These are phyloP conservation scores for Neodiprion fabricii DNA, from an alignment of 1,140 invertebrate species.

Conservation along the genomic window DNA sequence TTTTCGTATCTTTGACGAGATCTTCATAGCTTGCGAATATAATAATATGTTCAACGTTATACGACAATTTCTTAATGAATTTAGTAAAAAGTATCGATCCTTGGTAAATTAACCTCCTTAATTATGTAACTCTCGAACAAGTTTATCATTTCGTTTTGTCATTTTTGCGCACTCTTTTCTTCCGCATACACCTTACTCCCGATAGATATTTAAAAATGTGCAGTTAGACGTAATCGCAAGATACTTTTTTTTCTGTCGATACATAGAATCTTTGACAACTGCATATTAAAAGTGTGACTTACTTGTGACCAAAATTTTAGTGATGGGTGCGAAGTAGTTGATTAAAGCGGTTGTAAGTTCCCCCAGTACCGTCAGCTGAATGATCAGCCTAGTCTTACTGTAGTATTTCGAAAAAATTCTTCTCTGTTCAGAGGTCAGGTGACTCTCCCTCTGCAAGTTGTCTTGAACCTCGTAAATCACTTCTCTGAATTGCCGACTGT, in stretches of 20 bases:
- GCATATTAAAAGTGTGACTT: not conserved
- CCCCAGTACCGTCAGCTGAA: not conserved
- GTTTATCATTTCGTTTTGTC: too few species aligned
- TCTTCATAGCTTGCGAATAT: too few species aligned
- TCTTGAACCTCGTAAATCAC: constrained; percentile 4
- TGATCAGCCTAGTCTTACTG: constrained; percentile 10
- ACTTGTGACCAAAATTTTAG: constrained; percentile 14
- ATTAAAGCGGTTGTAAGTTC: not conserved
- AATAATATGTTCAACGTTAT: too few species aligned
- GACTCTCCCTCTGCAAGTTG: not conserved
- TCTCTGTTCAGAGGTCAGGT: constrained; percentile 6
- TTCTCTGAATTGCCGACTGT: not conserved
- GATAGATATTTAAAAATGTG: too few species aligned
- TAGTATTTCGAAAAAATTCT: constrained; percentile 28
- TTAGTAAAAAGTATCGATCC: too few species aligned
- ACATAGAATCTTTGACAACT: not conserved
- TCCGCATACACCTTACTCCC: too few species aligned
- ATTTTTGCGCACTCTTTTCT: too few species aligned
- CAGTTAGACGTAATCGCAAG: too few species aligned
- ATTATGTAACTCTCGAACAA: too few species aligned
- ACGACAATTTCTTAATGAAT: too few species aligned
- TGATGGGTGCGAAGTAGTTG: constrained; percentile 15
- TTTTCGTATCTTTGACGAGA: too few species aligned
- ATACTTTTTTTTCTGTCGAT: not conserved
- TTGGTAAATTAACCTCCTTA: too few species aligned